These are phyloP conservation scores for Lepidothrix coronata DNA, from an alignment of 2,113 vertebrate species.

Conservation along the genomic window DNA sequence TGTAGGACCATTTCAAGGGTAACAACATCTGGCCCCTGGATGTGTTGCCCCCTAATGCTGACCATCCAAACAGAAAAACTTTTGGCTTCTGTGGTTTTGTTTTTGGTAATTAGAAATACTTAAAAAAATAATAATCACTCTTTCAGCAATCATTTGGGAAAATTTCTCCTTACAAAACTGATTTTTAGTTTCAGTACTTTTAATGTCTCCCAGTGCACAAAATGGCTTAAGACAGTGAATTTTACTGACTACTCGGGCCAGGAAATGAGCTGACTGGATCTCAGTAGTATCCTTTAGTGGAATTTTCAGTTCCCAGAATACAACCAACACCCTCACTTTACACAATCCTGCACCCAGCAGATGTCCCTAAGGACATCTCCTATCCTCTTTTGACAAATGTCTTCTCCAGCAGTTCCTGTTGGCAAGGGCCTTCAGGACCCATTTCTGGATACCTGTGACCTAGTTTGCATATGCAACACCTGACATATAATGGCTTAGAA, in stretches of 20 bases:
- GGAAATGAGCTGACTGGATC: conserved; percentile 3
- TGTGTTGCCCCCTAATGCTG: neutral
- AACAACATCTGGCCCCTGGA: conserved; percentile 8
- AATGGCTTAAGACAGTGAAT: neutral
- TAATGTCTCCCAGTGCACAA: neutral
- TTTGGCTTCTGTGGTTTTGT: neutral
- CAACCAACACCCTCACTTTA: neutral
- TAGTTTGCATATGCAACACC: neutral
- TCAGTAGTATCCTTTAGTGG: neutral
- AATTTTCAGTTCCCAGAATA: neutral
- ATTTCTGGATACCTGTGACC: neutral
- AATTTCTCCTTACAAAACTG: neutral
- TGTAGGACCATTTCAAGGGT: neutral
- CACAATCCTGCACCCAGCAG: neutral
- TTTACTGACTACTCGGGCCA: neutral
- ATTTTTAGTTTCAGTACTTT: neutral
- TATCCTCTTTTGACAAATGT: neutral
- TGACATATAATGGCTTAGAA: neutral
- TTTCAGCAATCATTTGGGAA: neutral
- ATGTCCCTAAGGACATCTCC: neutral
- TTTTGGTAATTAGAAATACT: neutral
- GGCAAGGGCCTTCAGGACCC: neutral
- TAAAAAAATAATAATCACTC: neutral
- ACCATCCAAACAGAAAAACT: neutral
- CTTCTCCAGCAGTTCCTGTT: neutral